phyloP scores from a whole-genome alignment of 2,888 invertebrate species.

The Eurytoma californica region DNA sequence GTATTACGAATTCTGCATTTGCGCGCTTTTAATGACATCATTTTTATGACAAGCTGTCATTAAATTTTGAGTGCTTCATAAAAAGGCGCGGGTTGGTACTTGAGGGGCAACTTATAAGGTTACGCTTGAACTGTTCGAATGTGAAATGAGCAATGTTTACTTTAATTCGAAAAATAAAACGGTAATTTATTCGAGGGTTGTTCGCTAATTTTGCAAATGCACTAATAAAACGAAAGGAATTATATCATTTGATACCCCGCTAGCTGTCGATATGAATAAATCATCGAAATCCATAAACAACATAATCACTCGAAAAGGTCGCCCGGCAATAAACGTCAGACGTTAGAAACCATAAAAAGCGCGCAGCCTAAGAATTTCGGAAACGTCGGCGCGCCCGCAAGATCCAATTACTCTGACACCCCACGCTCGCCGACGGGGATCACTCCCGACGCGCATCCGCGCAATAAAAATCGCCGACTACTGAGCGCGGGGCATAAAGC shows the following conservation, averaged over 20 bases:
- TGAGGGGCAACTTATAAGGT: too few species aligned
- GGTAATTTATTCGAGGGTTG: too few species aligned
- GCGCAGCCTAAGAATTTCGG: slow-evolving; percentile 45
- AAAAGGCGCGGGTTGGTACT: too few species aligned
- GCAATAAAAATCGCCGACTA: slow-evolving; percentile 56
- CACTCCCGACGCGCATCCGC: slow-evolving; percentile 49
- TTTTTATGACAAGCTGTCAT: too few species aligned
- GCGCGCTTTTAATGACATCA: too few species aligned
- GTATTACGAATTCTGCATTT: too few species aligned
- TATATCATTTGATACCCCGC: neutral
- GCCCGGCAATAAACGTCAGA: slow-evolving; percentile 53
- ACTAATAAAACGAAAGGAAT: slow-evolving; percentile 15
- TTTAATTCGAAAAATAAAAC: too few species aligned
- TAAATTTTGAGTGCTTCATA: too few species aligned
- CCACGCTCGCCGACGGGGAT: slow-evolving; percentile 23
- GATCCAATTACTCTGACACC: slow-evolving; percentile 56
- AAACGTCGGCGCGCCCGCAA: slow-evolving; percentile 32
- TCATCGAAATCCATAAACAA: slow-evolving; percentile 53
- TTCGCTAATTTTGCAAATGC: slow-evolving; percentile 37
- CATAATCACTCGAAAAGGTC: slow-evolving; percentile 53
- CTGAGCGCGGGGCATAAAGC: slow-evolving; percentile 44
- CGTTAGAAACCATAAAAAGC: slow-evolving; percentile 50
- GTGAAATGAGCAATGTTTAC: too few species aligned
- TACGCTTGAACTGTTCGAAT: too few species aligned
- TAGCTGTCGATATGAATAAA: slow-evolving; percentile 1